Conservation (phyloP, 2,797 vertebrate genomes). For the Sardinella longiceps region DNA sequence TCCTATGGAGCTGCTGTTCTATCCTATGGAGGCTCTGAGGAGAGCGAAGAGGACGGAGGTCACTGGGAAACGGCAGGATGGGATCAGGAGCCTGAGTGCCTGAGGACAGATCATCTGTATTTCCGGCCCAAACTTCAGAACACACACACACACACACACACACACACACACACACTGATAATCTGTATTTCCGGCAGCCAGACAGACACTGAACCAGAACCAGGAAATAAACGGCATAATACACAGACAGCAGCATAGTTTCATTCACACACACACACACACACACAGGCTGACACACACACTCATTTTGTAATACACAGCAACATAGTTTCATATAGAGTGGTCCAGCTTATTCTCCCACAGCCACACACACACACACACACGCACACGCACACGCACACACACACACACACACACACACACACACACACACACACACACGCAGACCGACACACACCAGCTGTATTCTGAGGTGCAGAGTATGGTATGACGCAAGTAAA, state of each 20-base stretch:
- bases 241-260: background rate
- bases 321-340: too few species aligned
- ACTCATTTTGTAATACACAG: constrained; percentile 3
- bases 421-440: too few species aligned
- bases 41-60: background rate
- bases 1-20: too few species aligned
- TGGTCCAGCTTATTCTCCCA: too few species aligned
- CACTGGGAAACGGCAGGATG: constrained; percentile 45
- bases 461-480: too few species aligned
- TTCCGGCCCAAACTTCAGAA: constrained; percentile 45
- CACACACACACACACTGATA: too few species aligned
- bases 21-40: too few species aligned
- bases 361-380: background rate
- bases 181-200: constrained; percentile 50
- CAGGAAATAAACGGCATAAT: constrained; percentile 28
- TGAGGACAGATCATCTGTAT: constrained; percentile 51
- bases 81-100: constrained; percentile 56
- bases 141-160: too few species aligned
- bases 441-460: too few species aligned
- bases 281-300: background rate
- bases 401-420: too few species aligned
- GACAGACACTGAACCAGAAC: constrained; percentile 35
- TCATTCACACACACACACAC: background rate
- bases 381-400: background rate
- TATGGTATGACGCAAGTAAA: background rate